Conservation (phyloP, 2,888 invertebrate species). For the Choreutis nemorana region DNA sequence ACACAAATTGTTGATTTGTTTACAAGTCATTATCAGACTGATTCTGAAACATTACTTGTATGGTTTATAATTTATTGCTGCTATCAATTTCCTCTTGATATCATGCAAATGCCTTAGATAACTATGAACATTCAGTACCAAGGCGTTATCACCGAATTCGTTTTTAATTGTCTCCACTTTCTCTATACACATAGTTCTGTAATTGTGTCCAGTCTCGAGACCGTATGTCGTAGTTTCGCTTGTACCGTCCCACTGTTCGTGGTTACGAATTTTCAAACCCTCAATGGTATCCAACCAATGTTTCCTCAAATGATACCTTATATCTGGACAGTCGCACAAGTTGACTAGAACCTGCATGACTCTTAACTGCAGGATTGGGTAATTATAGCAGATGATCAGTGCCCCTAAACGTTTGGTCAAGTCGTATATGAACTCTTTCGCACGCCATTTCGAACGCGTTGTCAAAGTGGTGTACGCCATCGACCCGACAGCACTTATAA, state of each 20-base stretch:
- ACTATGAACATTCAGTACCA: constrained; percentile 37
- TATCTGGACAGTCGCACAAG: constrained; percentile 47
- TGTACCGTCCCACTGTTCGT: constrained; percentile 46
- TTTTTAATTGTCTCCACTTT: constrained; percentile 36
- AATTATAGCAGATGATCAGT: constrained; percentile 24
- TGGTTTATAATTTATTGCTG: constrained; percentile 35
- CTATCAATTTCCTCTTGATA: constrained; percentile 27
- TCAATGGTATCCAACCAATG: constrained; percentile 27
- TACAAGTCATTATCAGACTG: background rate
- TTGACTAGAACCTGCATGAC: constrained; percentile 45
- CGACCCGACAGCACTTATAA: constrained; percentile 33
- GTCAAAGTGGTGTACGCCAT: constrained; percentile 42
- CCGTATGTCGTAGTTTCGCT: constrained; percentile 32
- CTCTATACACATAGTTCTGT: constrained; percentile 44
- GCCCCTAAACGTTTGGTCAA: constrained; percentile 28
- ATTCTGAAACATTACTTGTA: constrained; percentile 12
- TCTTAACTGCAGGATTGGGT: constrained; percentile 33
- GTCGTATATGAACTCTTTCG: constrained; percentile 30
- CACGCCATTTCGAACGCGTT: constrained; percentile 46
- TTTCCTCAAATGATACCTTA: constrained; percentile 30
- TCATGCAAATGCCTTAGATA: constrained; percentile 26
- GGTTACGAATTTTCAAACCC: constrained; percentile 25
- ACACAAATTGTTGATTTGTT: too few relatives aligned
- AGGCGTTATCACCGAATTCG: constrained; percentile 31
- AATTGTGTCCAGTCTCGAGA: constrained; percentile 38